Base-by-base conservation (phyloP, 2,113 vertebrate species). In the Channa maculata region DNA sequence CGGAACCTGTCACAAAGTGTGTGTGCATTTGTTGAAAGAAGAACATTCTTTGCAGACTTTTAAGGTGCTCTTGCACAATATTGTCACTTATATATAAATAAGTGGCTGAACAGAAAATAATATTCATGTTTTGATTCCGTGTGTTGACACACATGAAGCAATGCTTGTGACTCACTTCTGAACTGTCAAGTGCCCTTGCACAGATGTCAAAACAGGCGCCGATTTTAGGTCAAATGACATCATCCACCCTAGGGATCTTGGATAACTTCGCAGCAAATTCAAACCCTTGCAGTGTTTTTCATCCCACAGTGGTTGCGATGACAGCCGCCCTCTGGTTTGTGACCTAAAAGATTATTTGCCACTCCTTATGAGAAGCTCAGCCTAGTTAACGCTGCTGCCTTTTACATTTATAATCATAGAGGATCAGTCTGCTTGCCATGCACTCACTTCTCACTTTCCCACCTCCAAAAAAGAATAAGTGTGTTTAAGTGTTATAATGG, bases 401-500 rank as follows among this genome's bases (percentile, higher is more conserved):
- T 81, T 86, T 77, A 75, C 72, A 80, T 71, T 83, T 71, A 67
- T n/a, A 8, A 49, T 68, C 75, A 77, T 65, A 80, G 77, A 84
- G 79, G 70, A 81, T 50, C 63, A 76, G 83, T 63, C 54, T 34
- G 48, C 62, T 78, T 61, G 60, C 39, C 0, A 38, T 77, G 8
- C 51, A 60, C 59, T 66, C 75, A 66, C 78, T 82, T 67, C 65
- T 65, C 62, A 61, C 49, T 60, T 89, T 63, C 78, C 44, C 39
- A 48, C 37, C 48, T 65, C 65, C 88, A 87, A 86, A 85, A 75
- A 88, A 84, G 65, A 51, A 75, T 87, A 87, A 90, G 86, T 89
- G 84, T 54, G 5, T 88, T 88, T 85, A 60, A 84, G 64, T 88
- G 89, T 85, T 86, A 9, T 86, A 89, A 84, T 88, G 85, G 71